phyloP scores from a whole-genome alignment of 2,888 invertebrate species.

The Doris montereyensis region DNA sequence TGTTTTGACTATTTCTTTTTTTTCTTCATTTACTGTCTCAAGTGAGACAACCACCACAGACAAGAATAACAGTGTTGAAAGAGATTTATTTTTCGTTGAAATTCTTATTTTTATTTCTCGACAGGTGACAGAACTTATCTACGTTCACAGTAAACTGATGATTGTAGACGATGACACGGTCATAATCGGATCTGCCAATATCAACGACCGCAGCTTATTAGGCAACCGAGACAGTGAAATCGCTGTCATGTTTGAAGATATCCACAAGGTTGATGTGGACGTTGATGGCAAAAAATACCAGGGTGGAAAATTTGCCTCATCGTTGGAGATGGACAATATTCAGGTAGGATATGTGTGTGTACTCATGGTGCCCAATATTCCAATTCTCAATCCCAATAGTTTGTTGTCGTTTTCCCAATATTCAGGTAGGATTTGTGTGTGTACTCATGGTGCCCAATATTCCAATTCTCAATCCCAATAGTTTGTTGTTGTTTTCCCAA shows the following conservation, averaged over 20 bases:
- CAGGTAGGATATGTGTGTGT: too few relatives aligned
- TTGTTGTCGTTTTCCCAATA: too few relatives aligned
- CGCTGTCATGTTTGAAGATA: slow-evolving; percentile 87
- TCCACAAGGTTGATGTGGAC: slow-evolving; percentile 72
- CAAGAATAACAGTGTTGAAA: too few relatives aligned
- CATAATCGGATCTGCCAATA: slow-evolving; percentile 98
- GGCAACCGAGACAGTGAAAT: slow-evolving; percentile 93
- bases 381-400: too few relatives aligned
- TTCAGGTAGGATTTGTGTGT: too few relatives aligned
- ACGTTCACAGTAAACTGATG: slow-evolving; percentile 97
- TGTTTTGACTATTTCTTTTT: too few relatives aligned
- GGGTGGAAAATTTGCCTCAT: slow-evolving; percentile 89
- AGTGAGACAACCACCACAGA: too few relatives aligned
- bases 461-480: too few relatives aligned
- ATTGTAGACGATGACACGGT: slow-evolving; percentile 93
- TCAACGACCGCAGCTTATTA: slow-evolving; percentile 95
- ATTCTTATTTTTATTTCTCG: slow-evolving; percentile 35
- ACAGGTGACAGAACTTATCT: slow-evolving; percentile 91
- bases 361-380: too few relatives aligned
- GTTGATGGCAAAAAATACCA: slow-evolving; percentile 88
- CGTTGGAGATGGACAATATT: slow-evolving; percentile 88
- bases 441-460: too few relatives aligned
- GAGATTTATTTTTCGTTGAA: slow-evolving; percentile 16
- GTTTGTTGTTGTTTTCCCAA: too few relatives aligned
- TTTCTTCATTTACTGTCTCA: too few relatives aligned